Percentiles rank a stretch among this genome's conserved stretches.
These are phyloP conservation scores for Periophthalmodon schlosseri DNA, from an alignment of 2,113 vertebrate species.

Conservation along the genomic window DNA sequence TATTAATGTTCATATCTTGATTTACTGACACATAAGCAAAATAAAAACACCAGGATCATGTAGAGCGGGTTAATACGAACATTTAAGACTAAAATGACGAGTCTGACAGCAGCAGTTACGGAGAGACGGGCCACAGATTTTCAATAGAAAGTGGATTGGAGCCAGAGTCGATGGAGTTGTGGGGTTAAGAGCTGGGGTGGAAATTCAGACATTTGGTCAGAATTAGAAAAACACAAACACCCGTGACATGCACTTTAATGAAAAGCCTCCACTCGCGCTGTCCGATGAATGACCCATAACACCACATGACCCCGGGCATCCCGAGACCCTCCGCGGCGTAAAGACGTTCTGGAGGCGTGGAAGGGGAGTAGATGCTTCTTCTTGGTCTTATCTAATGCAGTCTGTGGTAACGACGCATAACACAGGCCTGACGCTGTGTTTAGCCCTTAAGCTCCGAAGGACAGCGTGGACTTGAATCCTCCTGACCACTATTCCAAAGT, in stretches of 20 bases:
- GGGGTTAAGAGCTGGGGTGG: too few species aligned
- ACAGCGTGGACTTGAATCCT: neutral
- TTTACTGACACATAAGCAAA: too few species aligned
- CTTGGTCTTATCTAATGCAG: conserved; percentile 32
- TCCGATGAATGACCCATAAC: conserved; percentile 11
- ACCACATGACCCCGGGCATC: conserved; percentile 18
- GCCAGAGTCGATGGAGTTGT: too few species aligned
- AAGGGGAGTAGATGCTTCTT: conserved; percentile 26
- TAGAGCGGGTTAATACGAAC: too few species aligned
- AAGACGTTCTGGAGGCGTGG: conserved; percentile 16
- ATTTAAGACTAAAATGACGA: too few species aligned
- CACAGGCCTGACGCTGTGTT: conserved; percentile 49
- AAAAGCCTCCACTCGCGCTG: conserved; percentile 10
- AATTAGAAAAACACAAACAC: neutral
- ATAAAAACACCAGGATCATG: too few species aligned
- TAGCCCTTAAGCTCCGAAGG: conserved; percentile 12
- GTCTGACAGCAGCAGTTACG: too few species aligned
- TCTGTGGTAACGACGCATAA: conserved; percentile 45
- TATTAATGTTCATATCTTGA: too few species aligned
- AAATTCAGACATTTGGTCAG: too few species aligned
- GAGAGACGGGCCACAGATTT: too few species aligned
- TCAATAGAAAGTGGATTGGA: too few species aligned
- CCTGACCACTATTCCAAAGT: too few species aligned
- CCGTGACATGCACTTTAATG: neutral
- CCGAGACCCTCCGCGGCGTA: conserved; percentile 31